A percentile compares a stretch with the other conserved stretches of the same genome.
Conservation (phyloP, 1,140 invertebrate species). For the Archivesica marissinica region DNA sequence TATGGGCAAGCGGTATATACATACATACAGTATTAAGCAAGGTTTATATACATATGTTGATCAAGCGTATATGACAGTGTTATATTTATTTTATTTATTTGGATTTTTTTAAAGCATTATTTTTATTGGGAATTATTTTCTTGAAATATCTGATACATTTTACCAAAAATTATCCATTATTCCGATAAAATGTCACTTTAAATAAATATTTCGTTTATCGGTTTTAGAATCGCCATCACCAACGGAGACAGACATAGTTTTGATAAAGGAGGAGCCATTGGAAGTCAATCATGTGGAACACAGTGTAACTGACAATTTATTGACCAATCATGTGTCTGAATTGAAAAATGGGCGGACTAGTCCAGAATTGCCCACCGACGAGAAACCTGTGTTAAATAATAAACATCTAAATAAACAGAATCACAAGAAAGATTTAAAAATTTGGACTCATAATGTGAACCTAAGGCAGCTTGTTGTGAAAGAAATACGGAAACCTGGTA, state of each 20-base stretch:
- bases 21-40: too few species aligned
- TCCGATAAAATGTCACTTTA: too few species aligned
- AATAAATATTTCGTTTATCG: not conserved
- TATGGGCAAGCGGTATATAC: too few species aligned
- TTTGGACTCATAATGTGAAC: slow-evolving; percentile 39
- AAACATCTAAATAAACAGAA: slow-evolving; percentile 28
- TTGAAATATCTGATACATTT: too few species aligned
- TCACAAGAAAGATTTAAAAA: slow-evolving; percentile 48
- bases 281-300: slow-evolving; percentile 37
- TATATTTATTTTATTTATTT: too few species aligned
- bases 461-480: slow-evolving; percentile 40
- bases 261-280: slow-evolving; percentile 28
- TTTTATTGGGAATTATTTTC: too few species aligned
- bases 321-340: slow-evolving; percentile 36
- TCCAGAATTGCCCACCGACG: slow-evolving; percentile 23
- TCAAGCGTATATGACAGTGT: too few species aligned
- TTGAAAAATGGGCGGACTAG: slow-evolving; percentile 42
- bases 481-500: slow-evolving; percentile 54
- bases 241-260: not conserved
- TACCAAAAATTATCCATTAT: too few species aligned
- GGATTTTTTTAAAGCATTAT: too few species aligned
- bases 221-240: slow-evolving; percentile 30
- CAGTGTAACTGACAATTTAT: slow-evolving; percentile 6
- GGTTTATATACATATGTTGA: too few species aligned
- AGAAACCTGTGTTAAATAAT: slow-evolving; percentile 43